Percentiles rank a stretch among this genome's conserved stretches.
These are phyloP conservation scores for Choloepus didactylus DNA, from an alignment of 2,797 vertebrate genomes.

Conservation along the genomic window DNA sequence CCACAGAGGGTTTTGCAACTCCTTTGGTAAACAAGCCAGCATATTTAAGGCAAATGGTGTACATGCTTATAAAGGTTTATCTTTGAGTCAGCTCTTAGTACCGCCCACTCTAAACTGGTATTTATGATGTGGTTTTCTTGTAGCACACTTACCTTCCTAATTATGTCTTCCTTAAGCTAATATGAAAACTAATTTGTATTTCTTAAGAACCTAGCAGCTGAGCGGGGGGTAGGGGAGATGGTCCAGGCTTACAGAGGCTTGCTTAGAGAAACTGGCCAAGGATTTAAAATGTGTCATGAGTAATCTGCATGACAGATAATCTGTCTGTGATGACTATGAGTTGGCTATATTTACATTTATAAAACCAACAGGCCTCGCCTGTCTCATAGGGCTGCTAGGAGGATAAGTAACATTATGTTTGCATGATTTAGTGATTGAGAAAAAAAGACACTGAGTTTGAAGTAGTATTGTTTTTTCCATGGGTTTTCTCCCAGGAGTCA, in stretches of 20 bases:
- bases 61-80: not conserved
- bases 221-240: not conserved
- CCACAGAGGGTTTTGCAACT: rapidly evolving
- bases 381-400: constrained; percentile 11
- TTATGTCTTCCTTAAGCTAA: constrained; percentile 65
- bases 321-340: constrained; percentile 14
- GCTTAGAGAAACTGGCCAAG: constrained; percentile 61
- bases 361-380: constrained; percentile 41
- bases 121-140: constrained; percentile 26
- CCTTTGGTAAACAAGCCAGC: not conserved
- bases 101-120: not conserved
- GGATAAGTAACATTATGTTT: constrained; percentile 16
- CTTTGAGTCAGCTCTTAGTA: not conserved
- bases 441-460: constrained; percentile 42
- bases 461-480: not conserved
- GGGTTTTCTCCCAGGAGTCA: not conserved
- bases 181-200: constrained; percentile 66
- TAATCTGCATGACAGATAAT: constrained; percentile 62
- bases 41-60: not conserved
- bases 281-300: constrained; percentile 74
- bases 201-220: constrained; percentile 55
- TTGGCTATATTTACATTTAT: constrained; percentile 40
- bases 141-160: constrained; percentile 69
- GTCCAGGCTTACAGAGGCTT: constrained; percentile 42
- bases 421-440: not conserved